Base-by-base conservation (phyloP, 53 echinoderm and acorn worm genomes). In the Paracentrotus lividus region DNA sequence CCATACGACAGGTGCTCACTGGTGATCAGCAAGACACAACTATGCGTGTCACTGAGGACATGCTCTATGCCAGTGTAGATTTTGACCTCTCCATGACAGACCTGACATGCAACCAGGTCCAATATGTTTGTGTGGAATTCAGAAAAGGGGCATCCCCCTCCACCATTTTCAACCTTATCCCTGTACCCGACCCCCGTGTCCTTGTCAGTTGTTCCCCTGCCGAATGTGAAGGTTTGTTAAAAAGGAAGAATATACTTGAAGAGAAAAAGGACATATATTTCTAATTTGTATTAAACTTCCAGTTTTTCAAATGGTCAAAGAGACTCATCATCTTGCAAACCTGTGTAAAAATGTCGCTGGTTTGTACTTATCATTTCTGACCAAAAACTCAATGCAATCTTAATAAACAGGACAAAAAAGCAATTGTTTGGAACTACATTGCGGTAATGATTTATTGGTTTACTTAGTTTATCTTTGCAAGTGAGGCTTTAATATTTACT, bases 201-300 rank as follows among this genome's bases (percentile, higher is more conserved):
- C 77, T 97, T 67, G 93, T 90, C 29, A 96, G 96, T 90, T 98
- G 98, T 92, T 96, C 94, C 77, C 93, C 95, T 14, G 94, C 95
- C 16, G 94, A 96, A 27, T 98, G 98, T 86, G 94, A 96, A 98
- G 98, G 98, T 98, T 91, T 94, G 97, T 93, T 72, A 4, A 15
- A 57, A 13, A 57, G 57, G 57, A 57, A 57, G 16, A 4, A 0
- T 57, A 57, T 57, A 4, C 16, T n/a, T n/a, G n/a, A n/a, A n/a
- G n/a, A 20, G 16, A 4, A 57, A 57, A 57, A 3, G 18, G 6
- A 13, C 16, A 57, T 20, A 21, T 7, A 13, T 21, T 57, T 57
- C n/a, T n/a, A n/a, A 15, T 64, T 27, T 27, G 7, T 64, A 7
- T 64, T 5, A 4, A n/a, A 27, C 64, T 64, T 64, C 29, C 10